phyloP scores from a whole-genome alignment of 2,888 invertebrate genomes.

The Drosophila meridiana region DNA sequence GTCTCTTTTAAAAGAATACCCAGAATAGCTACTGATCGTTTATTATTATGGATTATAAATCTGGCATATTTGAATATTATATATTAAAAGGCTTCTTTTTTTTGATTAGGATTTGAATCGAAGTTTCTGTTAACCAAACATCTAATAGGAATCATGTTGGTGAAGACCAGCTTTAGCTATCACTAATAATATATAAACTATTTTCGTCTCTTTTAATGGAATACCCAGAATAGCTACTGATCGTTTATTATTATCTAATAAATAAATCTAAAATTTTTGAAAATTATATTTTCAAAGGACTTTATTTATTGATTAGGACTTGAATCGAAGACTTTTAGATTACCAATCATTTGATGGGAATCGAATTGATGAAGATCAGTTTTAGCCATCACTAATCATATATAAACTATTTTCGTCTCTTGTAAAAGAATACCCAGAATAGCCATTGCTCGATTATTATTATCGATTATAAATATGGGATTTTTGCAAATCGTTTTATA shows the following conservation, averaged over 20 bases:
- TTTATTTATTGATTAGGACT: slow-evolving; percentile 5
- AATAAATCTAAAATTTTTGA: too few species aligned
- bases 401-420: too few species aligned
- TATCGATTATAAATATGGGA: too few species aligned
- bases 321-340: slow-evolving; percentile 24
- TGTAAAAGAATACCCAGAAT: too few species aligned
- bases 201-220: neutral
- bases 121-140: too few species aligned
- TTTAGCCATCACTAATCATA: slow-evolving; percentile 15
- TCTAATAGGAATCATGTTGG: too few species aligned
- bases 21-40: neutral
- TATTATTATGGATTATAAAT: neutral
- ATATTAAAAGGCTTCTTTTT: too few species aligned
- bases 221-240: neutral
- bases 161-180: too few species aligned
- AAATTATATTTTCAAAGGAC: neutral
- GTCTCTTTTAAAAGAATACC: neutral
- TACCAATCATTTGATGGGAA: slow-evolving; percentile 31
- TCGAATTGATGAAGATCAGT: slow-evolving; percentile 31
- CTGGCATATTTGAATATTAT: neutral
- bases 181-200: neutral
- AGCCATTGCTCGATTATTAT: too few species aligned
- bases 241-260: neutral
- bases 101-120: too few species aligned
- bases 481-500: too few species aligned